Base-by-base conservation (phyloP, 2,113 vertebrate species). In the Hydrochoerus hydrochaeris region DNA sequence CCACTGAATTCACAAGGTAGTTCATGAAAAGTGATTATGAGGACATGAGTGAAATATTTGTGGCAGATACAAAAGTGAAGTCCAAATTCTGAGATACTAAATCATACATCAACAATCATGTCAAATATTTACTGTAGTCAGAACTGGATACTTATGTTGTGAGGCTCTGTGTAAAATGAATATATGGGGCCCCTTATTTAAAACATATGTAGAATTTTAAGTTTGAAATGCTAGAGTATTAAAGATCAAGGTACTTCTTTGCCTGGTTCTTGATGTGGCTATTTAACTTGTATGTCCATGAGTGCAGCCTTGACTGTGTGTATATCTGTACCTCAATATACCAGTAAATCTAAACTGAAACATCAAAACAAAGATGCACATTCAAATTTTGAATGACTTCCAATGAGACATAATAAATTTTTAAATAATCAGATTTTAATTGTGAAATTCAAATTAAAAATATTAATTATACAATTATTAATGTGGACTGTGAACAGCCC, bases 11-110 rank as follows among this genome's bases (percentile, higher is more conserved):
- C 38, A 95, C 9, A 71, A 96, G 89, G 28, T 85, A 52, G 14
- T 85, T 82, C 95, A 92, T 71, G n/a, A 17, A 85, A 90, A 91
- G 24, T 91, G 11, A 57, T 54, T 14, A 38, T 71, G 82, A 88
- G 12, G 30, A 73, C 32, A 95, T 7, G 81, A 57, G 13, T 85
- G 58, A 35, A 81, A 49, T 57, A 89, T 24, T 80, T n/a, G 6
- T 3, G 80, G n/a, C 88, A 95, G 24, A 77, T 2, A 92, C 6
- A 85, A 86, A 35, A 35, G 75, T 65, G 41, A 0, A 89, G 22
- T 80, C 30, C 8, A 86, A 67, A 81, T 78, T 86, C 32, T 75
- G 9, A 88, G 3, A 93, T 84, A 93, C 20, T 73, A 91, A 93
- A 71, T 96, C 12, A 90, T 28, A 90, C 4, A 71, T 60, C 3